Percentiles rank a stretch among this genome's conserved stretches.
phyloP scores from a whole-genome alignment of 2,888 invertebrate species.

The Caenorhabditis wallacei region DNA sequence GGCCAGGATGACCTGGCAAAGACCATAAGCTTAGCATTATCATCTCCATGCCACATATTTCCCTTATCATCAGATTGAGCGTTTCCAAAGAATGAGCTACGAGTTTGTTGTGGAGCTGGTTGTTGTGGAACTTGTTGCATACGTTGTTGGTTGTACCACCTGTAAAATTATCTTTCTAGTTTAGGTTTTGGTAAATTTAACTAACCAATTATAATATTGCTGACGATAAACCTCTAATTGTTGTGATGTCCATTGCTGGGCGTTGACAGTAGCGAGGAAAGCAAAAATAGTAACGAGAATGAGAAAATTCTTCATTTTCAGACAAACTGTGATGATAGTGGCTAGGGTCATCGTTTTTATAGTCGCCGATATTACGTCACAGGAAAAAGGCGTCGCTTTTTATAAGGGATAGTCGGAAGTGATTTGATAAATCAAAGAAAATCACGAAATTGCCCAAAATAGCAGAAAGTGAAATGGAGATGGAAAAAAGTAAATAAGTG shows the following conservation, averaged over 20 bases:
- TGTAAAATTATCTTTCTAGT: background rate
- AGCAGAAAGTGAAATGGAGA: background rate
- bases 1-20: conserved; percentile 49
- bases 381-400: background rate
- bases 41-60: conserved; percentile 56
- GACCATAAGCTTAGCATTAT: conserved; percentile 40
- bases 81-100: conserved; percentile 18
- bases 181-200: background rate
- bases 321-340: background rate
- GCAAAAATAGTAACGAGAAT: background rate
- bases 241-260: conserved; percentile 57
- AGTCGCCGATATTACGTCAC: conserved; percentile 3
- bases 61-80: conserved; percentile 48
- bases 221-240: conserved; percentile 53
- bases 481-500: background rate
- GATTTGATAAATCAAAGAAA: conserved; percentile 28
- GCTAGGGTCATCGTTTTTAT: conserved; percentile 15
- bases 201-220: conserved; percentile 59
- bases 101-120: conserved; percentile 7
- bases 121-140: conserved; percentile 27
- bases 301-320: conserved; percentile 19
- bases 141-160: conserved; percentile 55
- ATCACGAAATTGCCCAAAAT: conserved; percentile 16
- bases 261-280: background rate
- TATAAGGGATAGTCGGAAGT: conserved; percentile 19